Conservation (phyloP, 53 echinoderm and acorn worm genomes). For the Glandiceps talaboti region DNA sequence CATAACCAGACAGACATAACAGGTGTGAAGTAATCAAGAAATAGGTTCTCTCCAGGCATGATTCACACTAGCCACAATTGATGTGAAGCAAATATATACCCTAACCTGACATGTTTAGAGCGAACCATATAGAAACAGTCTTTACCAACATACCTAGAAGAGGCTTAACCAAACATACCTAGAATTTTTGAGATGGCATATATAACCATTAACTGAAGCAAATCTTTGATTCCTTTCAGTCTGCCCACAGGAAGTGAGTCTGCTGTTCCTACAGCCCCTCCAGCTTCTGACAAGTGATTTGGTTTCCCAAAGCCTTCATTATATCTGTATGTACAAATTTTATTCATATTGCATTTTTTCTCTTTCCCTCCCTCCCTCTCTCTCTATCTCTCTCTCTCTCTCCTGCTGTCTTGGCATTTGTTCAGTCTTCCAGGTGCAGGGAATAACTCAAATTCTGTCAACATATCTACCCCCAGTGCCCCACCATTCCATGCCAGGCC, state of each 20-base stretch:
- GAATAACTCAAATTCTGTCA: neutral
- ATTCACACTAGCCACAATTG: too few species aligned
- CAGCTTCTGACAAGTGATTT: neutral
- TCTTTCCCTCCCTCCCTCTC: too few species aligned
- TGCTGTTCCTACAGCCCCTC: neutral
- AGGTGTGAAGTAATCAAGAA: too few species aligned
- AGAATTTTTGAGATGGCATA: too few species aligned
- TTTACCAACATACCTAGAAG: too few species aligned
- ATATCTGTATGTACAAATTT: neutral
- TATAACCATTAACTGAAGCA: neutral
- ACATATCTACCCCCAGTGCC: conserved; percentile 28
- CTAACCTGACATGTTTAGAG: too few species aligned
- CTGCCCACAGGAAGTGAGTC: neutral
- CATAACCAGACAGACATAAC: too few species aligned
- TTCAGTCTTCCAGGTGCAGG: conserved; percentile 38
- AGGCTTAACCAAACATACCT: neutral
- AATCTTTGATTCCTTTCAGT: neutral
- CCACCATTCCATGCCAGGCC: conserved; percentile 10
- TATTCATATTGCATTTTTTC: too few species aligned
- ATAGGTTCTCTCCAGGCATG: too few species aligned
- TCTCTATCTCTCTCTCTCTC: too few species aligned
- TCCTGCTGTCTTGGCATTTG: too few species aligned
- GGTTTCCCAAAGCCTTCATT: neutral
- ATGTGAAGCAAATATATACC: too few species aligned
- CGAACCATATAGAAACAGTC: neutral